Evolutionary conservation across 2,888 invertebrate genomes (phyloP).

Genomic region (Heteropelma amictum): DNA sequence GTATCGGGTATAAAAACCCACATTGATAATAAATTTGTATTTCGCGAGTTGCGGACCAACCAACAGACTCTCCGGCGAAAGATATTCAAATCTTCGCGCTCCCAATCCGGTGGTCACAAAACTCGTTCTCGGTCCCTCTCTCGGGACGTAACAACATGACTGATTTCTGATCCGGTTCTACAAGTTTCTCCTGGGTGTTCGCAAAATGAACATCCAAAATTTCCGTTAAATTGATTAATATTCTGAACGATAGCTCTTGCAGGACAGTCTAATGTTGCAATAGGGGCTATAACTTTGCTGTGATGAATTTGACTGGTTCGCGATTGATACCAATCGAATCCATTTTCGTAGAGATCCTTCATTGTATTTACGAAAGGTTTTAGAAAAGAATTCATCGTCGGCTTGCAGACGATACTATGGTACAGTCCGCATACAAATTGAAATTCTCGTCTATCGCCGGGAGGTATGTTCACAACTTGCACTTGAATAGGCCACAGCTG

Average conservation of each 20-base stretch:
- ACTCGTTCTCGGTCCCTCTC: no score
- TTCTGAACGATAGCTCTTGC: constrained; percentile 41
- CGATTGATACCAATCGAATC: constrained; percentile 28
- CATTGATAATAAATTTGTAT: no score
- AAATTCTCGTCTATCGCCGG: constrained; percentile 4
- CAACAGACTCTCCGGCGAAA: no score
- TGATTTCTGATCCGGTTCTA: neutral
- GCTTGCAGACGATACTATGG: constrained; percentile 22
- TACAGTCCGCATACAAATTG: constrained; percentile 27
- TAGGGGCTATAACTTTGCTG: constrained; percentile 23
- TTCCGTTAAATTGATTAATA: constrained; percentile 35
- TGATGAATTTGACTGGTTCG: neutral
- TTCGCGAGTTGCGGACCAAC: no score
- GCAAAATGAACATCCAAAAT: constrained; percentile 45
- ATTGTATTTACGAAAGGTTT: constrained; percentile 32
- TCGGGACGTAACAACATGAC: no score
- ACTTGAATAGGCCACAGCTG: constrained; percentile 37
- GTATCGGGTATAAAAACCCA: no score
- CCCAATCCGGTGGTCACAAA: no score
- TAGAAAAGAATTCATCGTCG: constrained; percentile 35
- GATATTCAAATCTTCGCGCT: no score
- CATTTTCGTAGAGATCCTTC: constrained; percentile 7
- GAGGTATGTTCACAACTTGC: constrained; percentile 28
- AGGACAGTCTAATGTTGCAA: constrained; percentile 22
- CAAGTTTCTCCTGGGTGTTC: constrained; percentile 42